A percentile compares a stretch with the other conserved stretches of the same genome.
phyloP scores from a whole-genome alignment of 2,888 invertebrate species.

The Sialis lutaria region DNA sequence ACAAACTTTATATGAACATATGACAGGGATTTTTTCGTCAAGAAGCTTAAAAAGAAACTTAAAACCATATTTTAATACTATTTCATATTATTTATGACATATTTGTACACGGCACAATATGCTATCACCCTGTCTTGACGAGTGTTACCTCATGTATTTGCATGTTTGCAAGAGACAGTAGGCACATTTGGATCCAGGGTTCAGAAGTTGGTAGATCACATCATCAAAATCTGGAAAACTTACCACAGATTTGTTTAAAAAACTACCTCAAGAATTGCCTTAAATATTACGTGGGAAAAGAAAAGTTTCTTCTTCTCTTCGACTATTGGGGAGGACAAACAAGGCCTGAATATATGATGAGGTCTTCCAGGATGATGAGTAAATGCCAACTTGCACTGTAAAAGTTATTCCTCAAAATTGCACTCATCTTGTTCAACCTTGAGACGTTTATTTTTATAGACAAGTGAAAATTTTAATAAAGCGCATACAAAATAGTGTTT shows the following conservation, averaged over 20 bases:
- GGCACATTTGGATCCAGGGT: conserved; percentile 9
- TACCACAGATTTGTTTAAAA: conserved; percentile 6
- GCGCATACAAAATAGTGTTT: conserved; percentile 8
- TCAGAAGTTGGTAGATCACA: conserved; percentile 8
- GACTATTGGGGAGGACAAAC: conserved; percentile 12
- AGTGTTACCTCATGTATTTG: conserved; percentile 9
- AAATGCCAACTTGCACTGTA: conserved; percentile 7
- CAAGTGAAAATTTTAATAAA: conserved; percentile 10
- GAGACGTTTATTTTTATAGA: conserved; percentile 11
- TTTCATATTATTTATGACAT: too few relatives aligned
- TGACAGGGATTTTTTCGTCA: too few relatives aligned
- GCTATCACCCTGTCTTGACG: conserved; percentile 7
- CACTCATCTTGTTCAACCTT: conserved; percentile 9
- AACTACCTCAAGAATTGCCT: conserved; percentile 8
- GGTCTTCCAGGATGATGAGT: too few relatives aligned
- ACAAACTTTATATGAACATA: too few relatives aligned
- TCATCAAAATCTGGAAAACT: conserved; percentile 12
- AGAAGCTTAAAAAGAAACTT: too few relatives aligned
- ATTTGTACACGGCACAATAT: conserved; percentile 12
- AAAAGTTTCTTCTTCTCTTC: conserved; percentile 9
- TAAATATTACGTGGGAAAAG: too few relatives aligned
- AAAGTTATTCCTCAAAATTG: conserved; percentile 12
- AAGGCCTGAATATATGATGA: conserved; percentile 9
- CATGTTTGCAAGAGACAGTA: conserved; percentile 9
- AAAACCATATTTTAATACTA: too few relatives aligned